Evolutionary conservation across 2,113 vertebrate genomes (phyloP), one percentile per base, ranked within the genome.

Genomic region (Speoplatyrhinus poulsoni): DNA sequence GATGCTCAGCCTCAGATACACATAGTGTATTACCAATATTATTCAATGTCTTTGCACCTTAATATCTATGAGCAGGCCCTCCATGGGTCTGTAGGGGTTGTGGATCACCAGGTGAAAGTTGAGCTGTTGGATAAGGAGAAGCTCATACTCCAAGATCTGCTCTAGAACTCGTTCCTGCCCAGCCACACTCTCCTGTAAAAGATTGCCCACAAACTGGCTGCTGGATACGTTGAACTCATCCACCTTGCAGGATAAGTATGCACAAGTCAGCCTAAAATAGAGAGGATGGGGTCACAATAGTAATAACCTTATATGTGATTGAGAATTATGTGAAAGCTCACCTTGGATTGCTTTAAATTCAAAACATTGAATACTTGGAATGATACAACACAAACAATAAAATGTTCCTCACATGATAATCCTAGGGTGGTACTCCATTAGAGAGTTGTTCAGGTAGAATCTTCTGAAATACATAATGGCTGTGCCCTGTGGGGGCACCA

Each of bases 161-260:
- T 99, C 95, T 41, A 96, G 90, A 16, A 93, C 85, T 62, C 92
- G 93, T 63, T 98, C 96, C 75, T 96, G 96, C 46, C 93, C 95
- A 0, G 90, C 70, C 8, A 94, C 91, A 12, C 87, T 96, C 85
- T 99, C 96, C 62, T 94, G 94, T 57, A 86, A 10, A 16, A 99
- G 94, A 73, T 99, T 99, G 60, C 94, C 95, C 73, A 96, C 95
- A 81, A 99, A 99, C 75, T 99, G 98, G 47, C 85, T 83, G 81
- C 96, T 94, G 76, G 98, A 99, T 9, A 99, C 97, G 41, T 99
- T 99, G 85, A 99, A 99, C 89, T 99, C 96, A 58, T 99, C 98
- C 77, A 98, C 97, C 91, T 99, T 99, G 81, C 98, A 99, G 41
- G 97, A 94, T 75, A 99, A 87, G 88, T 98, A 99, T 0, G 90